These are phyloP conservation scores for Metallyticus violacea DNA, from an alignment of 2,888 invertebrate species.

Conservation along the genomic window DNA sequence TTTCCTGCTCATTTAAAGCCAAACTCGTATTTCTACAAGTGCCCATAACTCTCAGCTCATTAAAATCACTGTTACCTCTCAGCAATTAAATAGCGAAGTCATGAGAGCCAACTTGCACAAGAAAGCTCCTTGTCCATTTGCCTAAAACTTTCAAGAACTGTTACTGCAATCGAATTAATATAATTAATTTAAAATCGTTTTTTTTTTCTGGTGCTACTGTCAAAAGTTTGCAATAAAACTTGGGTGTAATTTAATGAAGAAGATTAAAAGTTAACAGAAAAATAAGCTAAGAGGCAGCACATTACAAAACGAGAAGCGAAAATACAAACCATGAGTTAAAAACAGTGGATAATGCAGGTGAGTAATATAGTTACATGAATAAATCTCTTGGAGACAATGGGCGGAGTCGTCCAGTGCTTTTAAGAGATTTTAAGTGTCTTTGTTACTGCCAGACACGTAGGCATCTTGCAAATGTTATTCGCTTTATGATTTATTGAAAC, in stretches of 20 bases:
- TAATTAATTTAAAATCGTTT: background rate
- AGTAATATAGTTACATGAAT: background rate
- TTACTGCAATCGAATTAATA: background rate
- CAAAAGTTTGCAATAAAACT: background rate
- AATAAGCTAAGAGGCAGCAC: background rate
- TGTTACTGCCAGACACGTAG: no score
- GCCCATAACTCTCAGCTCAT: background rate
- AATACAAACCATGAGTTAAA: background rate
- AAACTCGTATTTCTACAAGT: background rate
- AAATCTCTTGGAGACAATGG: background rate
- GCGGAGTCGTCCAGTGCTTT: background rate
- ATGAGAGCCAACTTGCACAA: background rate
- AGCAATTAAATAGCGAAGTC: background rate
- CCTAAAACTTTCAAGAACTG: background rate
- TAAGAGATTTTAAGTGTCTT: background rate
- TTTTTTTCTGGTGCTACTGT: background rate
- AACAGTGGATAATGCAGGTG: background rate
- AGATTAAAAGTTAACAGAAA: background rate
- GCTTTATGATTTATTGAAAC: no score
- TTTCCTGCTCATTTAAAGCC: background rate
- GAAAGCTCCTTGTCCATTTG: background rate
- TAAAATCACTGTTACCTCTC: background rate
- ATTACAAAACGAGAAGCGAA: background rate
- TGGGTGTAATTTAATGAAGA: background rate
- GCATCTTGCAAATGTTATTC: no score